Percentiles rank a stretch among this genome's conserved stretches.
These are phyloP conservation scores for Tachysurus vachellii DNA, from an alignment of 2,113 vertebrate genomes.

Conservation along the genomic window DNA sequence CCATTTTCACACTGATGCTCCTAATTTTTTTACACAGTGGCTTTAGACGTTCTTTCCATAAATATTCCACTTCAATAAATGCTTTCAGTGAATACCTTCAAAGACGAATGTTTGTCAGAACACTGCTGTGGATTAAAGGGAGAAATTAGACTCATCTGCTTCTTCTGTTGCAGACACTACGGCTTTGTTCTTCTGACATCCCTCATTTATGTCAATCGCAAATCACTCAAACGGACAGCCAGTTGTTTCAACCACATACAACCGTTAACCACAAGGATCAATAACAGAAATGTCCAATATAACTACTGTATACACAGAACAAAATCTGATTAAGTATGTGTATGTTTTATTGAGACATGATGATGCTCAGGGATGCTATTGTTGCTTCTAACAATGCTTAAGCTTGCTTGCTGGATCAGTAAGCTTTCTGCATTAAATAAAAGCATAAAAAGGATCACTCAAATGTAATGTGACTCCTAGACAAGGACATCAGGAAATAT, in stretches of 20 bases:
- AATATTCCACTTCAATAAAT: not conserved
- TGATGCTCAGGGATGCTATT: not conserved
- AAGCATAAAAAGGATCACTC: not conserved
- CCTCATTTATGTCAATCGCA: not conserved
- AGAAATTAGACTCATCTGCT: not conserved
- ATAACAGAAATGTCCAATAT: not conserved
- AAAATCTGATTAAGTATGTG: not conserved
- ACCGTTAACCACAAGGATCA: slow-evolving; percentile 5
- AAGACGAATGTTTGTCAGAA: not conserved
- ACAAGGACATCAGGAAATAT: not conserved
- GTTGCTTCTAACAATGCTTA: slow-evolving; percentile 5
- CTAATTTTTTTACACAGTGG: not conserved
- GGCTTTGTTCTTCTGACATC: slow-evolving; percentile 13
- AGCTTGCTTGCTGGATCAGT: not conserved
- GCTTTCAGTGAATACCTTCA: not conserved
- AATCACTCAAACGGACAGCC: not conserved
- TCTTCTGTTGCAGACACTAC: not conserved
- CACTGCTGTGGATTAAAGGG: not conserved
- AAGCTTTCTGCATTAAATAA: not conserved
- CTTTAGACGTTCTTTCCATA: not conserved
- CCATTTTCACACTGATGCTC: slow-evolving; percentile 3
- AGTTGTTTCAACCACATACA: slow-evolving; percentile 1
- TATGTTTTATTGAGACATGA: not conserved
- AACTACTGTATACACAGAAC: not conserved
- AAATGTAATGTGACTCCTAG: not conserved